Evolutionary conservation across 2,888 invertebrate species (phyloP), one percentile per base, ranked within the genome.

Genomic region (Amblyjoppa fuscipennis): DNA sequence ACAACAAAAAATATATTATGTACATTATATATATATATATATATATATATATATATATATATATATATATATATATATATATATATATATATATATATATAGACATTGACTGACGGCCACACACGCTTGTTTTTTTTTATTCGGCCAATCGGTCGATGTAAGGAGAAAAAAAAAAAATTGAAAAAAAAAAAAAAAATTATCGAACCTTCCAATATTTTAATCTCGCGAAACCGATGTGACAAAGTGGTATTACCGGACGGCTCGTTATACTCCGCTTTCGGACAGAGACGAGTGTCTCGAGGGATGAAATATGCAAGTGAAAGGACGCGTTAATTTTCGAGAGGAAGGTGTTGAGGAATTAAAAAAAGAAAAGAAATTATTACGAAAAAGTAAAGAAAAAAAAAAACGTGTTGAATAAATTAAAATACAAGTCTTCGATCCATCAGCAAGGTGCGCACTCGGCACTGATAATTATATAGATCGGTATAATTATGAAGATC

Each of bases 401-500:
- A 28, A 69, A 49, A 71, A 71, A 45, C 20, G 38, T 9, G 53
- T 38, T 56, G 76, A 80, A 74, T 38, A 77, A 66, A 73, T 79
- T 69, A 79, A 70, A 64, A 75, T 61, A 16, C 45, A 41, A 51
- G 41, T 69, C 25, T 75, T 75, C 74, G 38, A 75, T 81, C 78
- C 70, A 64, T 78, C 81, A 75, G 75, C 81, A 81, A 84, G 84
- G 84, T 68, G 75, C 64, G 74, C 38, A 45, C 53, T 53, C 64
- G 61, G 31, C 74, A 38, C 69, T 64, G 34, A 71, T 59, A 71
- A 76, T 34, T 34, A 77, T 53, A 71, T 78, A 69, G 74, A 73
- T 74, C 25, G 73, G 41, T 74, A 81, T 77, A 74, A 69, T 74
- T 61, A 68, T 73, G 74, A 66, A 70, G 28, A 75, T 61, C 64